Percentiles rank a stretch among this genome's conserved stretches.
phyloP scores from a whole-genome alignment of 2,888 invertebrate species.

The Drymonia ruficornis region DNA sequence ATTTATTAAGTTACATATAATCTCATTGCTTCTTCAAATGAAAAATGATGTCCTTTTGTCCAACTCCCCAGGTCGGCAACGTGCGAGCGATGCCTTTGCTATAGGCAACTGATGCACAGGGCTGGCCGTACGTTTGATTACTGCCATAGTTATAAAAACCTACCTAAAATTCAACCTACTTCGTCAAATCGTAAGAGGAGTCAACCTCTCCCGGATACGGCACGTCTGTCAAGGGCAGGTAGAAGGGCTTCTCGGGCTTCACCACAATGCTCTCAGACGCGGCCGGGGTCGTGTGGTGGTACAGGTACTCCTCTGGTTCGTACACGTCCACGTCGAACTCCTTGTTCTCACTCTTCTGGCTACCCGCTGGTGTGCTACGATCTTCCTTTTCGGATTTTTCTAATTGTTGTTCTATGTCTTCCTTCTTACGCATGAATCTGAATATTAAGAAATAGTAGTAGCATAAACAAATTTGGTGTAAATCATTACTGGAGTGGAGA shows the following conservation, averaged over 20 bases:
- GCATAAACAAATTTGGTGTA: no score
- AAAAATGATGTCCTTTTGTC: no score
- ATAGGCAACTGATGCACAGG: no score
- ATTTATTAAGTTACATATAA: no score
- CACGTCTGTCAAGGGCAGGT: constrained; percentile 69
- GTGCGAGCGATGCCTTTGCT: no score
- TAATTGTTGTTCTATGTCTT: constrained; percentile 60
- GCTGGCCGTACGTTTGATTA: no score
- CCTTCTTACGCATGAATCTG: constrained; percentile 65
- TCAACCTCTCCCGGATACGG: constrained; percentile 69
- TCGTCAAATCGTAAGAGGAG: constrained; percentile 68
- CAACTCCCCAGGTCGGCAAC: no score
- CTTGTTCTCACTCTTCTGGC: constrained; percentile 45
- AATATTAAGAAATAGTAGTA: not conserved
- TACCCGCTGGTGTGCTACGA: constrained; percentile 7
- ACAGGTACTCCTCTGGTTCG: constrained; percentile 54
- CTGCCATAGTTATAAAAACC: no score
- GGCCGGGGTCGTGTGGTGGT: constrained; percentile 44
- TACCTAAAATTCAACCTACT: no score
- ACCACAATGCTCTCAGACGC: constrained; percentile 36
- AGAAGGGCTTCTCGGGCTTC: constrained; percentile 55
- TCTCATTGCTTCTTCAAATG: no score
- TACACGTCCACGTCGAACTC: constrained; percentile 67
- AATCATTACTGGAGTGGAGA: no score
- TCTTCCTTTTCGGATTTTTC: constrained; percentile 36